These are phyloP conservation scores for Silurus lanzhouensis DNA, from an alignment of 2,797 vertebrate genomes.

Conservation along the genomic window DNA sequence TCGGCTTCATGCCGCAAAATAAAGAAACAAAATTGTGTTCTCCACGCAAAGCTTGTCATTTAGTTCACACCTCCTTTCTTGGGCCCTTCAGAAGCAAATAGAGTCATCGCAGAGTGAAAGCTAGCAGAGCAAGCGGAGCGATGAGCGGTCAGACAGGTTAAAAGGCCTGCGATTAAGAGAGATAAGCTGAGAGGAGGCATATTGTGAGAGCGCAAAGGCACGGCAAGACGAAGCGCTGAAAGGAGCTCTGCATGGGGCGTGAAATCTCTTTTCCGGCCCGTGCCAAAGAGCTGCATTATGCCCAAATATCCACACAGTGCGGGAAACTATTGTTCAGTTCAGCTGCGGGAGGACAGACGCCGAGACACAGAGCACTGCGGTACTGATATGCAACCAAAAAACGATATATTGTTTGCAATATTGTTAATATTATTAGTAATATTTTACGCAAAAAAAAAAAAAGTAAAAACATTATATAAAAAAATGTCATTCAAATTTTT, in stretches of 20 bases:
- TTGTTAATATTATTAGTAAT: not conserved
- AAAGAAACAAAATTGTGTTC: not conserved
- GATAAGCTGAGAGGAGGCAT: conserved; percentile 59
- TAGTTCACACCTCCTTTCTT: not conserved
- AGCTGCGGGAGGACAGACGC: not conserved
- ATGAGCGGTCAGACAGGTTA: conserved; percentile 42
- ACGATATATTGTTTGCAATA: not conserved
- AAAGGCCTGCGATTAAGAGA: conserved; percentile 53
- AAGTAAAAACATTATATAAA: not conserved
- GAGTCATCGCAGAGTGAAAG: conserved; percentile 32
- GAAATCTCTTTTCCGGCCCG: conserved; percentile 64
- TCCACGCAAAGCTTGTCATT: not conserved
- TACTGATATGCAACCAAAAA: not conserved
- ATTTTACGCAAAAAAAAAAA: not conserved
- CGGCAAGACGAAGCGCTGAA: conserved; percentile 71
- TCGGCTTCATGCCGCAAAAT: not conserved
- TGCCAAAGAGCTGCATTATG: conserved; percentile 71
- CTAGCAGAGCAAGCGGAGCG: conserved; percentile 33
- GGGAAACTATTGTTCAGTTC: conserved; percentile 19
- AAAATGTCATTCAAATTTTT: too few species aligned
- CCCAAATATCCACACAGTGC: conserved; percentile 44
- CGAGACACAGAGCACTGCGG: not conserved
- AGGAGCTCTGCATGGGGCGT: conserved; percentile 71
- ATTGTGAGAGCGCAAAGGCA: conserved; percentile 73
- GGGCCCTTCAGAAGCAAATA: conserved; percentile 13